These are phyloP conservation scores for Desmodus rotundus DNA, from an alignment of 2,113 vertebrate genomes.

Conservation along the genomic window DNA sequence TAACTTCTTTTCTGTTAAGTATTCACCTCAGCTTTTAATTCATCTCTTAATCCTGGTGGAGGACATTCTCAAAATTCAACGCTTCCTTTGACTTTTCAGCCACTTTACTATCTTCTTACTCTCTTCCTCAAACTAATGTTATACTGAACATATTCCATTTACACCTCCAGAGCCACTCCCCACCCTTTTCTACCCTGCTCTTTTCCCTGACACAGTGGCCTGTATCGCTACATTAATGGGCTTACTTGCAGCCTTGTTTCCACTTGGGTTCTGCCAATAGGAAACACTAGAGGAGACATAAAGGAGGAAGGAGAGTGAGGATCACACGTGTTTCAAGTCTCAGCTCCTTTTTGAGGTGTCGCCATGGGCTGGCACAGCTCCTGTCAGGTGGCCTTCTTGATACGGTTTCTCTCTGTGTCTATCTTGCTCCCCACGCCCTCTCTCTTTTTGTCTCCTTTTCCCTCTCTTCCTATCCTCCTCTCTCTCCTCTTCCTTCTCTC, in stretches of 20 bases:
- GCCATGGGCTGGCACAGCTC: not conserved
- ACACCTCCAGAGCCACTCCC: not conserved
- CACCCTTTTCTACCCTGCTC: not conserved
- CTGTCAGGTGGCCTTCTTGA: not conserved
- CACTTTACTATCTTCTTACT: not conserved
- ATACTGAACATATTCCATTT: not conserved
- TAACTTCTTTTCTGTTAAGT: not conserved
- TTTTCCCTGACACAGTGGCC: not conserved
- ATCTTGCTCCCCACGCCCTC: not conserved
- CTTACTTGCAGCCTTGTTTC: not conserved
- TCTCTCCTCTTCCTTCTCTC: not conserved
- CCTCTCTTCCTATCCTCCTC: not conserved
- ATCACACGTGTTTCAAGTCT: not conserved
- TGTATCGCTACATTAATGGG: not conserved
- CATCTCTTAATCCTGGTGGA: not conserved
- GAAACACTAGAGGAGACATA: not conserved
- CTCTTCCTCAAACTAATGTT: not conserved
- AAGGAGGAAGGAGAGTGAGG: not conserved
- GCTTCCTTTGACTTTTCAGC: not conserved
- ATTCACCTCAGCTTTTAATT: not conserved
- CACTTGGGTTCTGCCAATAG: not conserved
- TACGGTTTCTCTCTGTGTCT: not conserved
- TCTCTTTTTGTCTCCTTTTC: not conserved
- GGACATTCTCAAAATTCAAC: not conserved
- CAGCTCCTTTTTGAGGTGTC: not conserved